Evolutionary conservation across 1,140 invertebrate species (phyloP).

Genomic region (Mercenaria mercenaria): DNA sequence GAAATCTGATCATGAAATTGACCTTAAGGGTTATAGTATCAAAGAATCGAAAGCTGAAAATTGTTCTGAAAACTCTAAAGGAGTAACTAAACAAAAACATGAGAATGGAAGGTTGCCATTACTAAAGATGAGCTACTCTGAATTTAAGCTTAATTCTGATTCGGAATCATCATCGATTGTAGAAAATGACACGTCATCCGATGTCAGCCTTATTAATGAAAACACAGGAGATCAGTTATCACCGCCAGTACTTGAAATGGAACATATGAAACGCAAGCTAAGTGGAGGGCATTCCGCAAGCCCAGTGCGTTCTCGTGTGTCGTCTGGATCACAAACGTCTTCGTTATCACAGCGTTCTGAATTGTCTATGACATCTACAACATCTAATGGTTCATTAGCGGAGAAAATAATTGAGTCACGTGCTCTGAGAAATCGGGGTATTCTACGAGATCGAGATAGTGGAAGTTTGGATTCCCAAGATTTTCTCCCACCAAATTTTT

Average conservation of each 20-base stretch:
- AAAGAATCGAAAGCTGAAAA: background rate
- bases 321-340: background rate
- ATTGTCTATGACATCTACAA: slow-evolving; percentile 42
- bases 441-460: background rate
- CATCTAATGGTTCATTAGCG: slow-evolving; percentile 31
- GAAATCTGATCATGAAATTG: background rate
- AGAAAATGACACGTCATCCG: too few species aligned
- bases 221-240: background rate
- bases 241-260: background rate
- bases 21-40: background rate
- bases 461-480: background rate
- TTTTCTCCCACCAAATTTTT: background rate
- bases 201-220: background rate
- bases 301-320: background rate
- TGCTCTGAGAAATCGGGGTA: background rate
- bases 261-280: background rate
- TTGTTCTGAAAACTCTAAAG: background rate
- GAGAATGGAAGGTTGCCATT: background rate
- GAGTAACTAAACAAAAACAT: background rate
- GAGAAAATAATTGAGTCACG: slow-evolving; percentile 46
- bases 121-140: background rate
- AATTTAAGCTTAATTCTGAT: background rate
- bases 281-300: background rate
- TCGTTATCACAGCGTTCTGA: slow-evolving; percentile 14
- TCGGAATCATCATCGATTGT: background rate